Conservation (phyloP, 2,888 invertebrate genomes). For the Balanococcus diminutus region DNA sequence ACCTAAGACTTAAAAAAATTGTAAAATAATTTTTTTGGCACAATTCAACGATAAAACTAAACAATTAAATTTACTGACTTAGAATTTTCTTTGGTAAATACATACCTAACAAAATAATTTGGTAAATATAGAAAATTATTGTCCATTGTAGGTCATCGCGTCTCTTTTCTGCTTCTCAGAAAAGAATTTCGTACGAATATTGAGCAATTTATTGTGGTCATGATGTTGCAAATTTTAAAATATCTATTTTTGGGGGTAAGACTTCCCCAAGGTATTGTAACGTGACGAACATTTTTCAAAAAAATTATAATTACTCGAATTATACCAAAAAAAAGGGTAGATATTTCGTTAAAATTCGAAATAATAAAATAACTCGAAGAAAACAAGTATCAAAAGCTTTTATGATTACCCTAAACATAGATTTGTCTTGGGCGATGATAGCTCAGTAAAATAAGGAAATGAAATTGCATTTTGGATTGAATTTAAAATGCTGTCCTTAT, state of each 20-base stretch:
- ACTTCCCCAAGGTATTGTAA: no score
- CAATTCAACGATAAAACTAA: background rate
- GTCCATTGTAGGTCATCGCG: background rate
- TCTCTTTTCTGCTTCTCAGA: background rate
- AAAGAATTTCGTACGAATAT: background rate
- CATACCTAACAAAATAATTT: background rate
- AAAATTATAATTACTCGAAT: background rate
- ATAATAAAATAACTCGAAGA: background rate
- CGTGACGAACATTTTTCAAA: background rate
- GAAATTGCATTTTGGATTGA: no score
- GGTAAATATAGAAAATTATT: slow-evolving; percentile 11
- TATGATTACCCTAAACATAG: background rate
- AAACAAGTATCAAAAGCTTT: background rate
- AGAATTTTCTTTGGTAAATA: slow-evolving; percentile 14
- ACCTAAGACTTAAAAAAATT: background rate
- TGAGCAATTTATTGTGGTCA: background rate
- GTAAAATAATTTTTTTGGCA: background rate
- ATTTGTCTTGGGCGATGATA: background rate
- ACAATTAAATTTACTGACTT: slow-evolving; percentile 16
- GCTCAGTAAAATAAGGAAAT: no score
- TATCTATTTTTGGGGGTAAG: background rate
- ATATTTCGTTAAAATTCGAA: background rate
- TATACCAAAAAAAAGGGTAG: background rate
- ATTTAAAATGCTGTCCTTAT: no score
- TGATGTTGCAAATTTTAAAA: background rate